These are phyloP conservation scores for Lepidocyrtoides sp. DNA, from an alignment of 2,888 invertebrate species.

Conservation along the genomic window DNA sequence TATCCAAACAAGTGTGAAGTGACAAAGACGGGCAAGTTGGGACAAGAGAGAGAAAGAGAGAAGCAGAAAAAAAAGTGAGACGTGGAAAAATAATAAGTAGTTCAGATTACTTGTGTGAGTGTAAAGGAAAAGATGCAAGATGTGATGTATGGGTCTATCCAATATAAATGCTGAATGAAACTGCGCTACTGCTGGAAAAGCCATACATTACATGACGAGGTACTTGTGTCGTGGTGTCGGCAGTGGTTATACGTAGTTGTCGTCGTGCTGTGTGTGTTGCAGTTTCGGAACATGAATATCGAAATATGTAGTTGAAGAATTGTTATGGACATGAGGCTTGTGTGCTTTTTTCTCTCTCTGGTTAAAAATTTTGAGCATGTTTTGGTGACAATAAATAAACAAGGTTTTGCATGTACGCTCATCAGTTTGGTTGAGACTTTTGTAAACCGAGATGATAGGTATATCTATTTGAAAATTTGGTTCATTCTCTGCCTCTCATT, in stretches of 20 bases:
- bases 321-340: not conserved
- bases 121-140: too few species aligned
- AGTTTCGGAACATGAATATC: too few species aligned
- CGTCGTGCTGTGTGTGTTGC: too few species aligned
- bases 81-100: too few species aligned
- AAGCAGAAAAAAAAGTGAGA: not conserved
- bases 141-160: not conserved
- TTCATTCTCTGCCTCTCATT: too few species aligned
- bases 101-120: too few species aligned
- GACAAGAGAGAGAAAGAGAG: not conserved
- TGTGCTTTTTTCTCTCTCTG: not conserved
- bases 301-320: too few species aligned
- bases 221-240: not conserved
- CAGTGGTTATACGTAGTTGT: too few species aligned
- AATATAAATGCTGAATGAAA: not conserved
- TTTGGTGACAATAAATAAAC: constrained; percentile 40
- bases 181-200: not conserved
- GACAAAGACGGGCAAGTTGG: constrained; percentile 27
- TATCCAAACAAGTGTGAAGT: constrained; percentile 68
- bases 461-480: too few species aligned
- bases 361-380: not conserved
- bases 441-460: not conserved
- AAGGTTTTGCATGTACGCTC: not conserved
- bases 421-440: not conserved
- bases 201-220: not conserved